Base-by-base conservation (phyloP, 2,888 invertebrate genomes). In the Epinotia ramella region DNA sequence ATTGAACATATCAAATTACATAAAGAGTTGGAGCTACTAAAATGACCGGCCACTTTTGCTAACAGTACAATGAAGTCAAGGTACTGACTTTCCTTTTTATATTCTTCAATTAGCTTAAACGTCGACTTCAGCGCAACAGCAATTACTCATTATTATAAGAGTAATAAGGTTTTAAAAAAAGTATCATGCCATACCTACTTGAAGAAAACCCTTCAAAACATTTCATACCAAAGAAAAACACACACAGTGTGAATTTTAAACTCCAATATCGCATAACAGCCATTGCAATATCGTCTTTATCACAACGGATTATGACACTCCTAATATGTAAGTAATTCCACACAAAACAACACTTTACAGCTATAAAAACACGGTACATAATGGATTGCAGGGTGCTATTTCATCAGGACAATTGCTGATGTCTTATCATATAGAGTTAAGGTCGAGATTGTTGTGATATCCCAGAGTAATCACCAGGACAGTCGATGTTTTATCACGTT, bases 181-280 rank as follows among this genome's bases (percentile, higher is more conserved):
- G 57, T 69, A 63, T 64, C 46, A 64, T 69, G 49, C 40, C 40
- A 40, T 40, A 9, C 40, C 40, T 40, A 40, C 63, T 18, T 28
- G 46, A 59, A 74, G 73, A 57, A 73, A 69, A 56, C 46, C 44
- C n/a, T 68, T 63, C 24, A 63, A 13, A 68, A 11, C 28, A 69
- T 64, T 69, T 46, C 18, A 49, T n/a, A 24, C 62, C 24, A 18
- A 46, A 33, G 20, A 73, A 74, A 69, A 49, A 73, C 73, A 11
- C 13, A 53, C 13, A 40, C 13, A 74, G 62, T 49, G 49, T 60
- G 20, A 49, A 60, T 70, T 59, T 57, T 24, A 24, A 69, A 33
- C 20, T 28, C 20, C 3, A 28, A 5, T 56, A 20, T 53, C n/a
- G 1, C 53, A n/a, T 53, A 53, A 53, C 53, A 53, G 16, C 5